Conservation (phyloP, 2,113 vertebrate species). For the Progne subis region DNA sequence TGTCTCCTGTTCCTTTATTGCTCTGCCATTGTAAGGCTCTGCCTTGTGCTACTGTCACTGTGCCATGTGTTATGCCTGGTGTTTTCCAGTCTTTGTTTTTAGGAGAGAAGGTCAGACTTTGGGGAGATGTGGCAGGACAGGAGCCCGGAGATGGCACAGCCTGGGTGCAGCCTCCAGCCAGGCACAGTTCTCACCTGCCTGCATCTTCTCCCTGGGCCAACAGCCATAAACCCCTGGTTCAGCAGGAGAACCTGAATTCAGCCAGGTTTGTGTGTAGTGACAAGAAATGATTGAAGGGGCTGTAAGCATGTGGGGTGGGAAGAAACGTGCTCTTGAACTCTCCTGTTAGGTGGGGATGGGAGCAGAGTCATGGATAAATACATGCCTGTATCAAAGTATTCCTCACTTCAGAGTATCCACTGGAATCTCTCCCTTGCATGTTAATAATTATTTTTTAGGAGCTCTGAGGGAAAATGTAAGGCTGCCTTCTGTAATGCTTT, state of each 20-base stretch:
- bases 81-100: not conserved
- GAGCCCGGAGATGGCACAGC: not conserved
- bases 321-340: not conserved
- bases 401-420: not conserved
- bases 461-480: not conserved
- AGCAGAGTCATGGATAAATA: not conserved
- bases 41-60: not conserved
- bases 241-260: not conserved
- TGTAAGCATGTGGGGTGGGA: not conserved
- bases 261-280: constrained; percentile 27
- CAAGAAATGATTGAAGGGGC: constrained; percentile 27
- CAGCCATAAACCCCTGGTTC: not conserved
- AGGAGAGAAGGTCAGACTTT: not conserved
- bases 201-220: not conserved
- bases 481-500: constrained; percentile 25
- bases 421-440: not conserved
- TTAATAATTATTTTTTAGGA: constrained; percentile 50
- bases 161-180: not conserved
- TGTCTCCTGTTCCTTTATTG: not conserved
- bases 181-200: not conserved
- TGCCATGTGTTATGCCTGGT: not conserved
- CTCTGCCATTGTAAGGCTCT: not conserved
- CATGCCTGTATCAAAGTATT: not conserved
- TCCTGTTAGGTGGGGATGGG: not conserved
- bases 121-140: not conserved